phyloP scores from a whole-genome alignment of 2,113 vertebrate species.

The Antechinus stuartii region DNA sequence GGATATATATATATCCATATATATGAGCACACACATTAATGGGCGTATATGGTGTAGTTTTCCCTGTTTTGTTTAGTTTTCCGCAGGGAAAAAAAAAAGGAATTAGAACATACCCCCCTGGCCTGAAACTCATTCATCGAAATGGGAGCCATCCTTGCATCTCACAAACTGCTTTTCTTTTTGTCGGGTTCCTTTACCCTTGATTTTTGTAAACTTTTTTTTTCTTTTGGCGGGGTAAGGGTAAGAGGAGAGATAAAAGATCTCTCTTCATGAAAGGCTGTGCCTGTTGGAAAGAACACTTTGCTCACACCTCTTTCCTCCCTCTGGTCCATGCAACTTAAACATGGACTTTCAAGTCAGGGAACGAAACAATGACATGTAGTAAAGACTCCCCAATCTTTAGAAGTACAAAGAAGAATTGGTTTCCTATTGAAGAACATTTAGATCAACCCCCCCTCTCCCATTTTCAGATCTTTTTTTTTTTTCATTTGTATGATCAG shows the following conservation, averaged over 20 bases:
- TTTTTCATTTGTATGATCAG: neutral
- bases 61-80: neutral
- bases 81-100: too few species aligned
- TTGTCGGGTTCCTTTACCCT: conserved; percentile 3
- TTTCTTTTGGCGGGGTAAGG: neutral
- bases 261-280: neutral
- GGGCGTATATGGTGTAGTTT: neutral
- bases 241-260: neutral
- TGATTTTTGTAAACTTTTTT: conserved; percentile 43
- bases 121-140: neutral
- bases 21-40: too few species aligned
- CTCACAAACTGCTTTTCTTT: conserved; percentile 20
- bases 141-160: neutral
- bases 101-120: neutral
- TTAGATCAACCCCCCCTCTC: neutral
- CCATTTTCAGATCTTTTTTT: neutral
- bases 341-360: neutral
- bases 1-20: too few species aligned
- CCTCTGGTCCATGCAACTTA: neutral
- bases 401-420: neutral
- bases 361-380: neutral
- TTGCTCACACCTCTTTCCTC: neutral
- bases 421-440: neutral
- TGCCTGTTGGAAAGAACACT: neutral
- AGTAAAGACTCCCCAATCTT: fast-evolving